Evolutionary conservation across 2,888 invertebrate genomes (phyloP).

Genomic region (Drosophila tanythrix): DNA sequence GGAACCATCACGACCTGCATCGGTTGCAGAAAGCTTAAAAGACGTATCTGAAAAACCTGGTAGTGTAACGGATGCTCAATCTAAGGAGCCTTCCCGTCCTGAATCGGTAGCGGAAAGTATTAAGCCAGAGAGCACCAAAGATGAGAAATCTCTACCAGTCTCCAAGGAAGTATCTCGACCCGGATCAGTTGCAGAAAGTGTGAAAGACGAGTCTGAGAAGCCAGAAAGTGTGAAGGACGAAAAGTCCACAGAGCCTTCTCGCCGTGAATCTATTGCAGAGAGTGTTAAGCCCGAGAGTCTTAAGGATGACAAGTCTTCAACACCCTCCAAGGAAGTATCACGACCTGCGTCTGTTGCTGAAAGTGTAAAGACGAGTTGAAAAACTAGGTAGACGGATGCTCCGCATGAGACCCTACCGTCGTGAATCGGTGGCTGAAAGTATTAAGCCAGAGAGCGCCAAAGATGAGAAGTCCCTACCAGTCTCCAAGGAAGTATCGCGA

Average conservation of each 20-base stretch:
- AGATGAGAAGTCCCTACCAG: too few species aligned
- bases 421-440: too few species aligned
- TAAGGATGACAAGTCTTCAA: conserved; percentile 21
- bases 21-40: conserved; percentile 40
- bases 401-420: too few species aligned
- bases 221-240: conserved; percentile 10
- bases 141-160: conserved; percentile 16
- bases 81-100: conserved; percentile 32
- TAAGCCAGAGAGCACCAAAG: not conserved
- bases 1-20: conserved; percentile 40
- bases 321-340: too few species aligned
- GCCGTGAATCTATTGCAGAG: not conserved
- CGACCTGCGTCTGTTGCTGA: too few species aligned
- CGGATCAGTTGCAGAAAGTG: conserved; percentile 31
- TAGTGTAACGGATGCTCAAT: conserved; percentile 19
- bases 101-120: conserved; percentile 46
- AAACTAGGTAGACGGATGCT: too few species aligned
- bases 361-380: too few species aligned
- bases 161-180: conserved; percentile 69
- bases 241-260: conserved; percentile 4
- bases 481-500: too few species aligned
- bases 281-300: conserved; percentile 14
- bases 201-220: conserved; percentile 5
- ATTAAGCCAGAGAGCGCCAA: too few species aligned
- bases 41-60: conserved; percentile 32